These are phyloP conservation scores for Thalassoma bifasciatum DNA, from an alignment of 2,113 vertebrate genomes.

Conservation along the genomic window DNA sequence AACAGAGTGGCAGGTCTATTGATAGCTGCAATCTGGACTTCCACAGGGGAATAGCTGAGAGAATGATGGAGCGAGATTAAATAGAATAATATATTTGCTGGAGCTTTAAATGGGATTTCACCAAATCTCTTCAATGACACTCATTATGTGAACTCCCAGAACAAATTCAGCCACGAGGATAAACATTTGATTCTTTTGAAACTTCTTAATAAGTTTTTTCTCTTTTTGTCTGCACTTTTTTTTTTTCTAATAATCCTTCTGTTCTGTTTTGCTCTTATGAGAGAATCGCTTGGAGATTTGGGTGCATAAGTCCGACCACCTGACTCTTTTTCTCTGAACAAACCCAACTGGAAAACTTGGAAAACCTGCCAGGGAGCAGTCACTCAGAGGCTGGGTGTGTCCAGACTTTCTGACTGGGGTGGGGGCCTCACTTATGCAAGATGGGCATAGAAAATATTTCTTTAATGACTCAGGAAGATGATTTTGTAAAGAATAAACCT, in stretches of 20 bases:
- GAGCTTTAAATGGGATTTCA: conserved; percentile 40
- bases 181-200: not conserved
- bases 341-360: not conserved
- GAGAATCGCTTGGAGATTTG: not conserved
- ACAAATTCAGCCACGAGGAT: no score
- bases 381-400: no score
- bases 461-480: no score
- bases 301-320: no score
- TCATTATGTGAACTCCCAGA: not conserved
- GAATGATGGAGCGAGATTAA: conserved; percentile 44
- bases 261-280: not conserved
- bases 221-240: not conserved
- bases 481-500: no score
- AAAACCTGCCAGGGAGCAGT: not conserved
- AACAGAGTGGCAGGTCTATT: conserved; percentile 36
- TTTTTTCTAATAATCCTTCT: not conserved
- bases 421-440: no score
- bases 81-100: conserved; percentile 28
- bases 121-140: conserved; percentile 14
- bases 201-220: not conserved
- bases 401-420: no score
- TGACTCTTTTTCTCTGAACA: not conserved
- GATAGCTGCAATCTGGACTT: conserved; percentile 47
- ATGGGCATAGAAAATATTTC: no score
- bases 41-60: conserved; percentile 17